Evolutionary conservation across 1,140 invertebrate species (phyloP).

Genomic region (Ptiloglossa arizonensis): DNA sequence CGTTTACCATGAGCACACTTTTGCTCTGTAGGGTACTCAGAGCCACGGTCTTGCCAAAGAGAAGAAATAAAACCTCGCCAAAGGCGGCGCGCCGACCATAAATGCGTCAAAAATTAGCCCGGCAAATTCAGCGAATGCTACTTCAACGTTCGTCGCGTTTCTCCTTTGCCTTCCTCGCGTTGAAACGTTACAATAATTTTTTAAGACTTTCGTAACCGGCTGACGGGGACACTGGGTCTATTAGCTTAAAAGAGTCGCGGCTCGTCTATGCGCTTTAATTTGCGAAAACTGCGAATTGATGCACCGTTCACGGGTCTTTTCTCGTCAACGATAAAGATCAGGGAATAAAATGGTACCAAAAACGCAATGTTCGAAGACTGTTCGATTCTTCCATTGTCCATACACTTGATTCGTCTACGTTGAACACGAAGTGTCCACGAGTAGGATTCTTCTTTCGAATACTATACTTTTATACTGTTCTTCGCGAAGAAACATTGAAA

Average conservation of each 20-base stretch:
- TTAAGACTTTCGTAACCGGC: background rate
- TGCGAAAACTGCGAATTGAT: too few species aligned
- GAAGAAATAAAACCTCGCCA: conserved; percentile 43
- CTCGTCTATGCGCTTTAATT: too few species aligned
- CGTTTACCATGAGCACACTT: conserved; percentile 71
- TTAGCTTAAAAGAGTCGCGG: background rate
- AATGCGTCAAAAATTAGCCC: conserved; percentile 57
- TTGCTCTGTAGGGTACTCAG: conserved; percentile 58
- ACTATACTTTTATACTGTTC: too few species aligned
- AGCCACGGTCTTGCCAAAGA: conserved; percentile 44
- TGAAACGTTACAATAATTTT: background rate
- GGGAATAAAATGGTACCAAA: too few species aligned
- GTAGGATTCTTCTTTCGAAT: too few species aligned
- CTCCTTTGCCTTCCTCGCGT: background rate
- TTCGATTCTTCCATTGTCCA: too few species aligned
- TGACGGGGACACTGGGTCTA: background rate
- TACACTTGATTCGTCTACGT: too few species aligned
- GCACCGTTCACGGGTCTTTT: too few species aligned
- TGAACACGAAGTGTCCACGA: too few species aligned
- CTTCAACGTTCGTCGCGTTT: background rate
- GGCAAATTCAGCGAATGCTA: conserved; percentile 32
- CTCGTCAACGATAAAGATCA: too few species aligned
- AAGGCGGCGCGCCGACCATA: conserved; percentile 48
- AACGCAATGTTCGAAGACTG: too few species aligned
- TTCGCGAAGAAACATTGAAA: too few species aligned